A percentile compares a stretch with the other conserved stretches of the same genome.
Conservation (phyloP, 2,888 invertebrate species). For the Caenorhabditis sulstoni region DNA sequence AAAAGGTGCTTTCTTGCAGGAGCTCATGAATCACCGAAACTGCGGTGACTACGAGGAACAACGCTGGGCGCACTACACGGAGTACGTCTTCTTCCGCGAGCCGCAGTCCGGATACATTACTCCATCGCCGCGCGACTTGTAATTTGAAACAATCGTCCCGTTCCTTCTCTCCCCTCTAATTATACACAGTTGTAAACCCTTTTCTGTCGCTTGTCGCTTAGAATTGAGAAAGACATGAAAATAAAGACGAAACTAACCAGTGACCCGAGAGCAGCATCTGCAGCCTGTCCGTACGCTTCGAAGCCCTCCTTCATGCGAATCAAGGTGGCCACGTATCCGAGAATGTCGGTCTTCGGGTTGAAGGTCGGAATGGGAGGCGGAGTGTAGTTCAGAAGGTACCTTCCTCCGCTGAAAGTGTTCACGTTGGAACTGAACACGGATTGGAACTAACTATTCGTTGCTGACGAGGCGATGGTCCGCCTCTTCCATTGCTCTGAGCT, state of each 20-base stretch:
- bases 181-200: not conserved
- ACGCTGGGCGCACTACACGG: constrained; percentile 99
- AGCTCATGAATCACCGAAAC: constrained; percentile 78
- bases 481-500: not conserved
- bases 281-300: constrained; percentile 85
- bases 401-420: constrained; percentile 32
- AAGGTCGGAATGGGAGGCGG: constrained; percentile 48
- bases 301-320: constrained; percentile 85
- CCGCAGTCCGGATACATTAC: constrained; percentile 61
- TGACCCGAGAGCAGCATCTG: constrained; percentile 91
- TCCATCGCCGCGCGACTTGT: constrained; percentile 61
- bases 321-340: constrained; percentile 88
- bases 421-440: not conserved
- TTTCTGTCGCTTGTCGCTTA: constrained; percentile 9
- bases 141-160: not conserved
- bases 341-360: constrained; percentile 44
- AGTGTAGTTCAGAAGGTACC: constrained; percentile 24
- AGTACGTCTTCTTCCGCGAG: constrained; percentile 93
- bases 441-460: not conserved
- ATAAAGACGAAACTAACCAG: constrained; percentile 84
- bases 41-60: constrained; percentile 97
- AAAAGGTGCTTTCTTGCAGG: constrained; percentile 60
- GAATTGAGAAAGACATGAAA: constrained; percentile 17
- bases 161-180: not conserved
- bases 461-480: not conserved